Evolutionary conservation across 2,888 invertebrate genomes (phyloP), one percentile per base, ranked within the genome.

Genomic region (Tenthredo scrophulariae): DNA sequence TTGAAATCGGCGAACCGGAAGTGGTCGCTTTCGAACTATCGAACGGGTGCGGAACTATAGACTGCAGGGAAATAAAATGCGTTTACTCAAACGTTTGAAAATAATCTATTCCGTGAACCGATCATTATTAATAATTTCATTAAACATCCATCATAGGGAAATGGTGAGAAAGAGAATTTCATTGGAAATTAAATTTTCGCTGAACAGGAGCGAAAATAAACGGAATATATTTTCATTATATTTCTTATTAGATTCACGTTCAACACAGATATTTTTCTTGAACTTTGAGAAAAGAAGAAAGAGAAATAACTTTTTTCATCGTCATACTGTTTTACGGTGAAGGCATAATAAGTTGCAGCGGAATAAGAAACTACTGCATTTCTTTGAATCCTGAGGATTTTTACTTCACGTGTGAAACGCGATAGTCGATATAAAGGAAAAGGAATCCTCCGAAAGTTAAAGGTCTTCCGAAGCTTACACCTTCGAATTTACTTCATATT

Each of bases 1-100:
- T 77, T 77, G 29, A 54, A 77, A 40, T n/a, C 77, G 77, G 15
- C n/a, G 50, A 77, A 77, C 77, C 54, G 77, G 77, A 77, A 50
- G 18, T 29, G 54, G 54, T 54, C n/a, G 50, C n/a, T 50, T 75
- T 62, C 62, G 62, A 62, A 62, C 62, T 22, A 62, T 62, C 62
- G 6, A 54, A 37, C 72, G 43, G 2, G 2, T 33, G 33, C 43
- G 33, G 15, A 67, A 54, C 54, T 54, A 54, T 54, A 54, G 54
- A n/a, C n/a, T n/a, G 18, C n/a, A 7, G 54, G n/a, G 5, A 54
- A 54, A 54, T 54, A n/a, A 54, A 54, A 54, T 54, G 6, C n/a
- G 54, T 54, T 54, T 5, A n/a, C 7, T 7, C 6, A 54, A 54
- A 54, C 7, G 18, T 54, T 54, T n/a, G n/a, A 54, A 54, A 54